Evolutionary conservation across 92 coral and sea anemone genomes (phyloP).

Genomic region (Phenganax stokvisi): DNA sequence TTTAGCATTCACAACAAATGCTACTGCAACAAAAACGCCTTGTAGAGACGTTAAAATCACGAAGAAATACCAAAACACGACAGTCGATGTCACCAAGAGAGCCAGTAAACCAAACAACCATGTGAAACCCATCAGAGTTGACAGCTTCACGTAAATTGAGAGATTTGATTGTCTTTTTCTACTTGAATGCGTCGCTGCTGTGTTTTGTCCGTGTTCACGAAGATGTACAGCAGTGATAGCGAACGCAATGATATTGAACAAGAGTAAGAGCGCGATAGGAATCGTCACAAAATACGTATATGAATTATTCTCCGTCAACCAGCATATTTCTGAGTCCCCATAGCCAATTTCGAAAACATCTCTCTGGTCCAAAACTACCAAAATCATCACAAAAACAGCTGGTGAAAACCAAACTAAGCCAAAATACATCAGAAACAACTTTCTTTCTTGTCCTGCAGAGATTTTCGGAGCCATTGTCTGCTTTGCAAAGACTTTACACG

Average conservation of each 20-base stretch:
- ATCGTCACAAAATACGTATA: slow-evolving; percentile 39
- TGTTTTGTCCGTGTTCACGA: slow-evolving; percentile 52
- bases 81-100: slow-evolving; percentile 9
- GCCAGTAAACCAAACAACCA: slow-evolving; percentile 66
- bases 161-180: slow-evolving; percentile 38
- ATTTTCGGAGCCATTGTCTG: slow-evolving; percentile 10
- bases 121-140: slow-evolving; percentile 70
- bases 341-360: slow-evolving; percentile 46
- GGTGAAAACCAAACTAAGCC: slow-evolving; percentile 51
- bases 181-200: slow-evolving; percentile 28
- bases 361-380: slow-evolving; percentile 56
- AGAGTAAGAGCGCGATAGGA: slow-evolving; percentile 49
- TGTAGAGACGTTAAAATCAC: slow-evolving; percentile 61
- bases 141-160: slow-evolving; percentile 60
- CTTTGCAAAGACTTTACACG: slow-evolving; percentile 56
- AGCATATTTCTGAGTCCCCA: slow-evolving; percentile 58
- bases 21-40: slow-evolving; percentile 47
- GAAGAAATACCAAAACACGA: slow-evolving; percentile 55
- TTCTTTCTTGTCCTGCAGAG: slow-evolving; percentile 4
- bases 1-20: slow-evolving; percentile 37
- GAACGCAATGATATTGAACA: slow-evolving; percentile 55
- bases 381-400: slow-evolving; percentile 47
- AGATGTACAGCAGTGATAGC: slow-evolving; percentile 48
- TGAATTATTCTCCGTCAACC: slow-evolving; percentile 51
- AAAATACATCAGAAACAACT: background rate